Evolutionary conservation across 1,140 invertebrate species (phyloP), one percentile per base, ranked within the genome.

Genomic region (Meloidogyne chitwoodi): DNA sequence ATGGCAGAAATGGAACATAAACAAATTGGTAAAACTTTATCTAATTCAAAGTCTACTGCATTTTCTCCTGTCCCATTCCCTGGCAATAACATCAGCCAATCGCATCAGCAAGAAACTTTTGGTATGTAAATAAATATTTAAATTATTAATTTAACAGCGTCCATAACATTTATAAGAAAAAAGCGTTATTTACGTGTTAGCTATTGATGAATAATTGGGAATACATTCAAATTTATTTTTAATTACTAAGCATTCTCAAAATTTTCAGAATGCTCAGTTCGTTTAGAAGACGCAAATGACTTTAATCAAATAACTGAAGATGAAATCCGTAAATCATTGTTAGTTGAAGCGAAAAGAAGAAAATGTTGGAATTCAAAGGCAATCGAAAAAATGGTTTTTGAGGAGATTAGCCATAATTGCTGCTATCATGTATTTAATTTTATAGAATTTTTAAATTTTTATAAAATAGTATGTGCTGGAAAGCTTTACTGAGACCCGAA

Each of bases 401-500:
- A 84, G 48, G 72, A 78, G n/a, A 73, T 85, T 16, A 80, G 80
- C 48, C 84, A 84, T 67, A 64, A 56, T 24, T 76, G 69, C 66
- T 85, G 83, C 44, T 84, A 83, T 70, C 83, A 84, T 74, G 83
- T 84, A 22, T 44, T 44, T 44, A 68, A 61, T 80, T 72, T 77
- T 82, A 65, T 68, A 1, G 2, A 19, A 74, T 78, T 78, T 16
- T 22, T n/a, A n/a, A n/a, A 41, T 79, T 41, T 44, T 75, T 63
- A 61, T 34, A 16, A 22, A 31, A 19, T 56, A 85, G 79, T 86
- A 86, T 67, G 73, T 81, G 31, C 74, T 86, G 66, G 85, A 87
- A 67, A 87, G 84, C 41, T 86, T 86, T 72, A 86, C 85, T 26
- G 85, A 86, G 68, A 80, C 83, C 27, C 29, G 85, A 26, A 83